Evolutionary conservation across 1,140 invertebrate genomes (phyloP).

Genomic region (Chymomyza costata): DNA sequence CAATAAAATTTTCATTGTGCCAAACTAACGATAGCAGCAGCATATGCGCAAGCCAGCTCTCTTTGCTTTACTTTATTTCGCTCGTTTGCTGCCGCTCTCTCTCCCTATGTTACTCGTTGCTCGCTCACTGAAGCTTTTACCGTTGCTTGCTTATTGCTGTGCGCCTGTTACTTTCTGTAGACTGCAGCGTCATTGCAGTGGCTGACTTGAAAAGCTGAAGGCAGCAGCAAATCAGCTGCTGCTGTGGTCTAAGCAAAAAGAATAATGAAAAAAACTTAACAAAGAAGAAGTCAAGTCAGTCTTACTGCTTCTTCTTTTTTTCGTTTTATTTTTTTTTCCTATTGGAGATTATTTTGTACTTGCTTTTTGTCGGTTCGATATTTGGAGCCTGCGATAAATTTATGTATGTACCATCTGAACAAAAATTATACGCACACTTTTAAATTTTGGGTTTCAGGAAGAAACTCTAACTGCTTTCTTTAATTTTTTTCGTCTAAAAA

Average conservation of each 20-base stretch:
- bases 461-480: no score
- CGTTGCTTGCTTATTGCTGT: constrained; percentile 29
- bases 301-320: no score
- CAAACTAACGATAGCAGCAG: constrained; percentile 22
- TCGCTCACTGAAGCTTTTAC: constrained; percentile 18
- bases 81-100: constrained; percentile 21
- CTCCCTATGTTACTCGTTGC: constrained; percentile 5
- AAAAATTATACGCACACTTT: no score
- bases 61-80: constrained; percentile 4
- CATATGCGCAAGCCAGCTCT: constrained; percentile 44
- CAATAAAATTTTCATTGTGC: constrained; percentile 15
- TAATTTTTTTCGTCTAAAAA: no score
- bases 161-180: constrained; percentile 72
- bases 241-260: no score
- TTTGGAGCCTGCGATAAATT: no score
- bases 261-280: neutral
- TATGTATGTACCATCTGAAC: no score
- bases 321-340: no score
- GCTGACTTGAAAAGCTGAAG: constrained; percentile 15
- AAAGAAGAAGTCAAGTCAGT: neutral
- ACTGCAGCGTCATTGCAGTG: constrained; percentile 73
- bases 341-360: no score
- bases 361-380: no score
- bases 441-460: no score
- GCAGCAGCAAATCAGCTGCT: constrained; percentile 12